Evolutionary conservation across 2,797 vertebrate species (phyloP).

Genomic region (Poecile montanus): DNA sequence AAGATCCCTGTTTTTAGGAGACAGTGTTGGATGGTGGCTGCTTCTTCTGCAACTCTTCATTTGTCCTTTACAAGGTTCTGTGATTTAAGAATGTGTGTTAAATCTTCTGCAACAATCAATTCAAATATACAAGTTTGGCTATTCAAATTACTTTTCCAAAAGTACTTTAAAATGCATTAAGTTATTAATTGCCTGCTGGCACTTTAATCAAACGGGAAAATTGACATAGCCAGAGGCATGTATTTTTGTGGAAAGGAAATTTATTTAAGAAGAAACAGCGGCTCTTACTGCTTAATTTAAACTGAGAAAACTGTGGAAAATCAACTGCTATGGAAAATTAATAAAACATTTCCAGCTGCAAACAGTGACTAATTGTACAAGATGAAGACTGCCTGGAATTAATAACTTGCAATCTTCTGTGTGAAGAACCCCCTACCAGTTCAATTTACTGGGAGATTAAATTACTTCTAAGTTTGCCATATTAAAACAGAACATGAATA

Average conservation of each 20-base stretch:
- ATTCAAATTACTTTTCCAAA: conserved; percentile 86
- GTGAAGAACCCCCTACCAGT: conserved; percentile 87
- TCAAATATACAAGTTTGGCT: conserved; percentile 84
- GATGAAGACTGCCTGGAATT: conserved; percentile 89
- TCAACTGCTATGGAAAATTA: conserved; percentile 86
- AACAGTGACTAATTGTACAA: conserved; percentile 90
- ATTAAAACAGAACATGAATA: conserved; percentile 90
- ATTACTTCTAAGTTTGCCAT: conserved; percentile 91
- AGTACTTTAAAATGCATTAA: conserved; percentile 90
- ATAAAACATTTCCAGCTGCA: conserved; percentile 87
- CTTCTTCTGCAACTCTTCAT: conserved; percentile 54
- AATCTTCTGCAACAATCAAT: conserved; percentile 84
- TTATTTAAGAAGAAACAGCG: conserved; percentile 85
- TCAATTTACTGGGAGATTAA: conserved; percentile 92
- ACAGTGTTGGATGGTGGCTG: not conserved
- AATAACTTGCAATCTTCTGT: conserved; percentile 88
- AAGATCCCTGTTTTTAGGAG: not conserved
- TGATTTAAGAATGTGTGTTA: conserved; percentile 75
- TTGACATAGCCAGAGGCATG: conserved; percentile 85
- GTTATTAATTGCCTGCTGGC: conserved; percentile 88
- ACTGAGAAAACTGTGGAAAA: conserved; percentile 86
- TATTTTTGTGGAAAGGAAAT: conserved; percentile 85
- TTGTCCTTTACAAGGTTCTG: conserved; percentile 77
- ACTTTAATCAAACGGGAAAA: conserved; percentile 87
- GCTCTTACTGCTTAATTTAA: conserved; percentile 87